Evolutionary conservation across 1,140 invertebrate genomes (phyloP), one percentile per base, ranked within the genome.

Genomic region (Tetraneura akinire): DNA sequence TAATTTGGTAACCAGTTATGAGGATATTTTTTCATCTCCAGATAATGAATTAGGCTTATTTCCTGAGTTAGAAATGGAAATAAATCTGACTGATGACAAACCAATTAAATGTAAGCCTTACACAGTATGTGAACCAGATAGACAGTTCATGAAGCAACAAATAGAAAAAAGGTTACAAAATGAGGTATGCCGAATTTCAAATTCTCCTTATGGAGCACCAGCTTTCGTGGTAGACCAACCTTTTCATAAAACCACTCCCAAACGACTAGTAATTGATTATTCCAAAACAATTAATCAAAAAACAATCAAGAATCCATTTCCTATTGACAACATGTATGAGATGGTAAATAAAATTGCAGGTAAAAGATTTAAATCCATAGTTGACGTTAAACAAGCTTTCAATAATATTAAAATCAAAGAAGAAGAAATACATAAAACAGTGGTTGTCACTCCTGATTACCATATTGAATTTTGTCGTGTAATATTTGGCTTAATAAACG

Each of bases 331-430:
- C 14, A 68, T 68, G 64, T 18, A 68, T 14, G 3, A 21, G 3
- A 68, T 68, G 32, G 5, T 68, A 0, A 21, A n/a, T 4, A 68
- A 68, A 68, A 42, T 68, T 6, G 64, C 37, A 3, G 37, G 64
- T n/a, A 68, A 68, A 45, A 32, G 45, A 21, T 45, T 8, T 21
- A 68, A 68, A 68, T 13, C 18, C 0, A 6, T 68, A 0, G 64
- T 68, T 45, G 64, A 68, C 45, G 21, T 68, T 45, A 68, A 68
- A 68, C 57, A 62, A 1, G 26, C 57, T 5, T 62, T 62, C 13
- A 62, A 32, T n/a, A 64, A 37, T n/a, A 32, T 68, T 21, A 68
- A 68, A 6, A 23, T 47, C 6, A 68, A 47, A 47, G 42, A 68
- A 68, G 11, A 23, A 5, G 42, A 68, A 1, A 29, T 23, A 1